Conservation (phyloP, 2,113 vertebrate species). For the Catagonus wagneri region DNA sequence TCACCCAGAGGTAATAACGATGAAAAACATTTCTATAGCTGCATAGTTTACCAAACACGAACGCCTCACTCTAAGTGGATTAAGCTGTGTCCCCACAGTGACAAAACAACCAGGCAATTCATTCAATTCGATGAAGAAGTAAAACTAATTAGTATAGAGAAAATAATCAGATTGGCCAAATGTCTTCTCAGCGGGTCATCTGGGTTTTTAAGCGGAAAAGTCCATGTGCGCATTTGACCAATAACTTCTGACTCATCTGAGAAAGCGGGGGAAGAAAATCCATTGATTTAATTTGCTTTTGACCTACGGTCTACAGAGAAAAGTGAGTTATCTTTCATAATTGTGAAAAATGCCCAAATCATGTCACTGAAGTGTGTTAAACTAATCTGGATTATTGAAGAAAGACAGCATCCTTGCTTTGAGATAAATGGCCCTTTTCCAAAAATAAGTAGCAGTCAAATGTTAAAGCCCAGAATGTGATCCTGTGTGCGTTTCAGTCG, state of each 20-base stretch:
- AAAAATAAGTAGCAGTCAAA: background rate
- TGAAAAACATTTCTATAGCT: background rate
- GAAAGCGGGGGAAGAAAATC: background rate
- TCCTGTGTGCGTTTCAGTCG: background rate
- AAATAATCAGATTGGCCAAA: conserved; percentile 72
- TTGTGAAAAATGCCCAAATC: conserved; percentile 71
- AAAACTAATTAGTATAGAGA: conserved; percentile 75
- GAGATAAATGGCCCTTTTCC: conserved; percentile 52
- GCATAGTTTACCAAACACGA: background rate
- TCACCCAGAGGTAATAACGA: background rate
- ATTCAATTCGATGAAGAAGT: conserved; percentile 61
- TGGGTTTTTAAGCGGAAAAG: conserved; percentile 57
- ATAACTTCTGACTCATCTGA: conserved; percentile 46
- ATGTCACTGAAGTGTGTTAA: conserved; percentile 73
- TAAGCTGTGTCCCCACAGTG: background rate
- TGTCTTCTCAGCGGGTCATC: conserved; percentile 59
- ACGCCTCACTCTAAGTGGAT: conserved; percentile 13
- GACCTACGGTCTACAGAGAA: conserved; percentile 59
- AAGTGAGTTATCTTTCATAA: conserved; percentile 69
- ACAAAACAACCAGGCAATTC: conserved; percentile 58
- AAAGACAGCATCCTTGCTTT: conserved; percentile 50
- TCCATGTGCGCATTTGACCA: conserved; percentile 21
- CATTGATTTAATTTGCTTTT: conserved; percentile 65
- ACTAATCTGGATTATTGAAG: conserved; percentile 67
- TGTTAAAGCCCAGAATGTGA: background rate